A percentile compares a stretch with the other conserved stretches of the same genome.
phyloP scores from a whole-genome alignment of 2,888 invertebrate species.

The Phymatocera aterrima region DNA sequence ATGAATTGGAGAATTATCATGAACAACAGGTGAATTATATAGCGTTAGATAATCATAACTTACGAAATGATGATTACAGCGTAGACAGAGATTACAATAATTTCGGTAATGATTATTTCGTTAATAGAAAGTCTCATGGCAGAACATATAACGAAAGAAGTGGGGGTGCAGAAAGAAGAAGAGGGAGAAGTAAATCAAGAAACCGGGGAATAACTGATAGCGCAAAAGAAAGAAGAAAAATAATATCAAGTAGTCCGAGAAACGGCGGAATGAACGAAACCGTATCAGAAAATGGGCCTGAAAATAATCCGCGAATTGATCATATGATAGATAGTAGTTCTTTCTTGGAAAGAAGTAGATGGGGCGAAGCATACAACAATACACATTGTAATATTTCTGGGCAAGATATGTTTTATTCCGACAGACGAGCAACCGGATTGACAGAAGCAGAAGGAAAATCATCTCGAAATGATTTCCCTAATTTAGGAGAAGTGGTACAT shows the following conservation, averaged over 20 bases:
- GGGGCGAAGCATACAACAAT: background rate
- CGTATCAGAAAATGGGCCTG: background rate
- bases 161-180: too few relatives aligned
- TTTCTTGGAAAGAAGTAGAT: background rate
- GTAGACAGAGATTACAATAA: background rate
- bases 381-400: background rate
- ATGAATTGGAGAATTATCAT: background rate
- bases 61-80: conserved; percentile 3
- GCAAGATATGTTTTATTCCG: background rate
- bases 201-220: too few relatives aligned
- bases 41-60: background rate
- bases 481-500: too few relatives aligned
- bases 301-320: background rate
- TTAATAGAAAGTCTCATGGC: background rate
- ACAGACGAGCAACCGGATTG: background rate
- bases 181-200: background rate
- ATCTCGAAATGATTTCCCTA: too few relatives aligned
- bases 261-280: background rate
- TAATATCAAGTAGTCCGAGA: too few relatives aligned
- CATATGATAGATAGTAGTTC: background rate
- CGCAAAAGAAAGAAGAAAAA: too few relatives aligned
- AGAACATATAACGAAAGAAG: too few relatives aligned
- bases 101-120: background rate
- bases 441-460: too few relatives aligned
- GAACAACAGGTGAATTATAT: background rate